A percentile compares a stretch with the other conserved stretches of the same genome.
Conservation (phyloP, 2,797 vertebrate genomes). For the Molothrus aeneus region DNA sequence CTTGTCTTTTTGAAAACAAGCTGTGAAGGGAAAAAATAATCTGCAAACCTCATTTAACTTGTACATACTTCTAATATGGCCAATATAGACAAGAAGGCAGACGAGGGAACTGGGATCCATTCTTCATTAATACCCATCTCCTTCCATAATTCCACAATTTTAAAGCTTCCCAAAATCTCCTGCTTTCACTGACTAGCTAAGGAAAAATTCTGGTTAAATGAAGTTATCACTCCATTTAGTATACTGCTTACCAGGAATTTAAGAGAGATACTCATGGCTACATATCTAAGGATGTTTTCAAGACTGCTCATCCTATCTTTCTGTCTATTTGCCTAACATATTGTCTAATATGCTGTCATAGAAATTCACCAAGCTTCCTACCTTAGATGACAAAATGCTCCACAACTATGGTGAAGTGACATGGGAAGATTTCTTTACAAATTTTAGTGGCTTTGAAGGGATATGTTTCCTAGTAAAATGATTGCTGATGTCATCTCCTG, state of each 20-base stretch:
- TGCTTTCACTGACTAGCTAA: neutral
- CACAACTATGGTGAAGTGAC: neutral
- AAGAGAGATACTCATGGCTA: neutral
- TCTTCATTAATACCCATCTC: neutral
- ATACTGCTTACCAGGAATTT: neutral
- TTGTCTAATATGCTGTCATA: neutral
- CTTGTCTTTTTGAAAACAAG: neutral
- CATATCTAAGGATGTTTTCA: neutral
- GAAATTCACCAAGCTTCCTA: neutral
- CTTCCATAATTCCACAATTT: neutral
- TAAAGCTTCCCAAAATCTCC: neutral
- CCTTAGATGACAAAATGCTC: neutral
- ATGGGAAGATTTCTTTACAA: neutral
- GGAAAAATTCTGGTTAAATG: neutral
- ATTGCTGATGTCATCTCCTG: neutral
- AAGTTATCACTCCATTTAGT: neutral
- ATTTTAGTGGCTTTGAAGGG: neutral
- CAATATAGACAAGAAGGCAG: neutral
- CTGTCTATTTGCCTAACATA: neutral
- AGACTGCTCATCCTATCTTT: neutral
- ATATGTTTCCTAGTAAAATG: neutral
- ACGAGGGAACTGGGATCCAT: neutral
- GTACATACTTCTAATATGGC: neutral
- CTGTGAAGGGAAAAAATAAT: neutral
- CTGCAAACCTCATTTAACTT: neutral